Conservation (phyloP, 2,888 invertebrate genomes). For the Ischnus inquisitorius region DNA sequence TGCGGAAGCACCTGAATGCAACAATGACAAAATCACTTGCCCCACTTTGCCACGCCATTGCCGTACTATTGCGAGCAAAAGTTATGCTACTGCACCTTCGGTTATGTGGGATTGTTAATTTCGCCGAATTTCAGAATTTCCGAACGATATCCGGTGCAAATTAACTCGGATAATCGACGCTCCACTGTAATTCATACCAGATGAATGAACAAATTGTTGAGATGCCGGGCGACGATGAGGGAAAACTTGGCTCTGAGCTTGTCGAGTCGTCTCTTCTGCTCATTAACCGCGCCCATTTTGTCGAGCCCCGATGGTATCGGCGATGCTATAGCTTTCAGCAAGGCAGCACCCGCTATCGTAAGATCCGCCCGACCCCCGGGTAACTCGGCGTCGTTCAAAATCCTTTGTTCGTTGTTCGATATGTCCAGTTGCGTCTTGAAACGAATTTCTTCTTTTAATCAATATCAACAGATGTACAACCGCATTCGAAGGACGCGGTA, state of each 20-base stretch:
- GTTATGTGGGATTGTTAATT: too few species aligned
- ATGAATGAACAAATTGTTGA: slow-evolving; percentile 98
- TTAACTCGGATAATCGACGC: too few species aligned
- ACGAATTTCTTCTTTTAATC: slow-evolving; percentile 55
- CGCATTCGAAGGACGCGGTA: background rate
- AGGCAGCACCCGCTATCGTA: slow-evolving; percentile 90
- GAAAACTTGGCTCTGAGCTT: slow-evolving; percentile 93
- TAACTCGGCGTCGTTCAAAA: slow-evolving; percentile 91
- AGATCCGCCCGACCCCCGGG: slow-evolving; percentile 88
- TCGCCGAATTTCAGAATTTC: too few species aligned
- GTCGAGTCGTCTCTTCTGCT: slow-evolving; percentile 92
- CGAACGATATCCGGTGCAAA: too few species aligned
- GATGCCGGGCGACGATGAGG: slow-evolving; percentile 93
- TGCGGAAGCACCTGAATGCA: too few species aligned
- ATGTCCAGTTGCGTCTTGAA: slow-evolving; percentile 90
- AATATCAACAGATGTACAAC: background rate
- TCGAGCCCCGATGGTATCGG: slow-evolving; percentile 81
- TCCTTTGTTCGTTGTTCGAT: slow-evolving; percentile 89
- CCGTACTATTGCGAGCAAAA: too few species aligned
- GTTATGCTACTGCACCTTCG: too few species aligned
- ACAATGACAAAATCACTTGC: too few species aligned
- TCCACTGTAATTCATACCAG: slow-evolving; percentile 86
- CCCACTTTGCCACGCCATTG: too few species aligned
- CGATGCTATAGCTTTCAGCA: slow-evolving; percentile 90
- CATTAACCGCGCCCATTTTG: slow-evolving; percentile 91